Evolutionary conservation across 2,888 invertebrate species (phyloP), one percentile per base, ranked within the genome.

Genomic region (Diarsia rubi): DNA sequence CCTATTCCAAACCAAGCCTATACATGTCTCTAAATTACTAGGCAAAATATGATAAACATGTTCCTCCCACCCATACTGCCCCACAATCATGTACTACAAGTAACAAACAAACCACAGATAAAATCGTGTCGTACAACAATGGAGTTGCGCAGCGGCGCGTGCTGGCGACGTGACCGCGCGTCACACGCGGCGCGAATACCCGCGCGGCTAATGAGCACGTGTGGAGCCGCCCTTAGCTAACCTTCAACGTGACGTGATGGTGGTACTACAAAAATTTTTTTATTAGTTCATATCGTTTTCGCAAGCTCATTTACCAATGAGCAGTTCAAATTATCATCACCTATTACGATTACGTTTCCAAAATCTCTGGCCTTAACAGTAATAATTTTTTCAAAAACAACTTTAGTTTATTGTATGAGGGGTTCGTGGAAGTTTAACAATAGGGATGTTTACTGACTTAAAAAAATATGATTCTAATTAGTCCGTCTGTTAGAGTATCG

Each of bases 161-260:
- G 95, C 95, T 90, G 59, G 84, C 89, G 93, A 95, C 95, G 95
- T 95, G 95, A 94, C 93, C 88, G 88, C 88, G 77, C 88, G 88
- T 85, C 88, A 89, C 94, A 93, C 95, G 95, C 94, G 94, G 88
- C 89, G 91, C 91, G 95, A 94, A 95, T 95, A 95, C 89, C 89
- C 91, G 90, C 90, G 88, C 84, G 79, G 49, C 82, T 95, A 95
- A 95, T 95, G 95, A 95, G 93, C 93, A 92, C 93, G 93, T 94
- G 91, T 90, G 91, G 81, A 90, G 84, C 87, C 91, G 89, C 92
- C 93, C 92, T 93, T 91, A 93, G 88, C 78, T 88, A 88, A 90
- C 90, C 90, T 90, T 91, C 89, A 76, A 80, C 67, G 52, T 79
- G 60, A 65, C 64, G 42, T 21, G n/a, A 14, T 31, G 19, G 16